Base-by-base conservation (phyloP, 1,140 invertebrate genomes). In the Drosophila gunungcola region DNA sequence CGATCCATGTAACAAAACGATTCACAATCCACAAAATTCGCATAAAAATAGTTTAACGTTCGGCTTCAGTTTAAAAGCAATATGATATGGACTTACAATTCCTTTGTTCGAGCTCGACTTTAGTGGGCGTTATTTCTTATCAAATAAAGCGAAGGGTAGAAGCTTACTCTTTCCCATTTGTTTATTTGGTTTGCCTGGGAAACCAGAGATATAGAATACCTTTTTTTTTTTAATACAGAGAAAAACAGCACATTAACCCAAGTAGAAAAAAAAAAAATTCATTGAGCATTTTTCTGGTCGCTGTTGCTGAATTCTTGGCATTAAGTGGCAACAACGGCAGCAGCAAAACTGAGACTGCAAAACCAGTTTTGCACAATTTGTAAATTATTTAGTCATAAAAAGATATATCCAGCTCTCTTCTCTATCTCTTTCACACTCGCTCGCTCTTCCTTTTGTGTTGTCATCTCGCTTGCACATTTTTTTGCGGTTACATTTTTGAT, bases 301-400 rank as follows among this genome's bases (percentile, higher is more conserved):
- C 67, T 70, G 25, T 36, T 51, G 52, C 32, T 58, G 65, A 70
- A 72, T 72, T 72, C 68, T 70, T 72, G 65, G 65, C 64, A 72
- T 72, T 72, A 72, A 69, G 54, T 32, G 56, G 54, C 38, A 46
- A 58, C 63, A 58, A 41, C 49, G 42, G 58, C 58, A 16, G 57
- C 38, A 16, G 62, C 27, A 56, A 56, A 41, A 25, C 54, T 25
- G 16, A 42, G 34, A 46, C 57, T 58, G 29, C 21, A 25, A 68
- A 83, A 82, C 80, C 80, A 51, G 80, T 83, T 83, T 81, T 73
- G 73, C 75, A 68, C 80, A 84, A 83, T 83, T 83, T 84, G 80
- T 83, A 83, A 83, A 83, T 84, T 79, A 67, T 83, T 83, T 78
- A 83, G 80, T 81, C 79, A 78, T 78, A 79, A 74, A 73, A 46